These are phyloP conservation scores for Panthera leo DNA, from an alignment of 2,113 vertebrate genomes.

Conservation along the genomic window DNA sequence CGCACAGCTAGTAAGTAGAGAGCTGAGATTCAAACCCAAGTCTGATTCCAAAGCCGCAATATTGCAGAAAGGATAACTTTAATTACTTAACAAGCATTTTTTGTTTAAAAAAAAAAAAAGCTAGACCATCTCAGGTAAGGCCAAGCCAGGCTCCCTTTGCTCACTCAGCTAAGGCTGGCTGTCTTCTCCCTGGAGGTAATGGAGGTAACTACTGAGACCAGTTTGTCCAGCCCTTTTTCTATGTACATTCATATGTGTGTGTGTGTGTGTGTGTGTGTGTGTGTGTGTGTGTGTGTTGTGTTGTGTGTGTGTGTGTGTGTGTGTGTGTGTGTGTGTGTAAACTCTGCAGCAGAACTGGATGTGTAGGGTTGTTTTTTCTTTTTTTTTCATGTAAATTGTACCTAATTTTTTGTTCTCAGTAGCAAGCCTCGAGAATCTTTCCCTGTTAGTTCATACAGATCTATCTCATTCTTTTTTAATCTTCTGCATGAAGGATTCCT, in stretches of 20 bases:
- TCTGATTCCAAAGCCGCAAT: neutral
- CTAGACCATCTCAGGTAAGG: neutral
- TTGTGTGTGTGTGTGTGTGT: neutral
- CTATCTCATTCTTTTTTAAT: neutral
- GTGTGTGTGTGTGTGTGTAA: neutral
- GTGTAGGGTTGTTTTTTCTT: rapidly evolving
- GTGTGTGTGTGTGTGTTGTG: neutral
- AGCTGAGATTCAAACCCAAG: neutral
- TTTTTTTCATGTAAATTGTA: no score
- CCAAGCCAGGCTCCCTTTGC: neutral
- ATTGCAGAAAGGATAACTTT: neutral
- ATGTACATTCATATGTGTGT: rapidly evolving
- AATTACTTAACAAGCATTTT: neutral
- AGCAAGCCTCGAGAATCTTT: neutral
- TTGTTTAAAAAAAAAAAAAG: neutral
- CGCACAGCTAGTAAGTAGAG: neutral
- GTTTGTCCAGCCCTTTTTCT: neutral
- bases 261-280: neutral
- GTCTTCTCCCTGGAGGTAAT: neutral
- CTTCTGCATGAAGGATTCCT: neutral
- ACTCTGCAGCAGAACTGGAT: neutral
- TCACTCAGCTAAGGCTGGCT: rapidly evolving
- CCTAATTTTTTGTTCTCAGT: neutral
- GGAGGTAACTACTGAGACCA: neutral
- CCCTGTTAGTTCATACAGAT: neutral